A percentile compares a stretch with the other conserved stretches of the same genome.
Evolutionary conservation across 1,140 invertebrate genomes (phyloP).

Genomic region (Philopotamus ludificatus): DNA sequence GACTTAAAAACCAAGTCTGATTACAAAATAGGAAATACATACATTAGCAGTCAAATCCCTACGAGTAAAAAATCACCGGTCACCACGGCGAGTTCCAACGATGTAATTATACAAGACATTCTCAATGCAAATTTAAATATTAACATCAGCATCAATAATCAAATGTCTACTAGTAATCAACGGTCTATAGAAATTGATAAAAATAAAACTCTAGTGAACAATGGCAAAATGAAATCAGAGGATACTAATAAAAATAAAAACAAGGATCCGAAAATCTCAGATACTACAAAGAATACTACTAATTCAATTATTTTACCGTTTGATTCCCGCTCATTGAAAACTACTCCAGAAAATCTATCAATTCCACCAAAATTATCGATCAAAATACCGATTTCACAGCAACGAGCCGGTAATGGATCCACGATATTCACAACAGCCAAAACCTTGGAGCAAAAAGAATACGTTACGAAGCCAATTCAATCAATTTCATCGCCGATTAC

Average conservation of each 20-base stretch:
- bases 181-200: not conserved
- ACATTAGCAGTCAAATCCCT: not conserved
- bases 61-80: not conserved
- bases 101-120: not conserved
- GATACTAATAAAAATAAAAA: not conserved
- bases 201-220: not conserved
- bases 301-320: not conserved
- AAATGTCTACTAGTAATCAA: not conserved
- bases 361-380: not conserved
- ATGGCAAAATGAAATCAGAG: not conserved
- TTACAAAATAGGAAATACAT: not conserved
- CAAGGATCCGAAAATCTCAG: not conserved
- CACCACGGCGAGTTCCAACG: not conserved
- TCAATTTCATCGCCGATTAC: conserved; percentile 38
- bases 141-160: not conserved
- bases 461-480: conserved; percentile 34
- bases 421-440: conserved; percentile 39
- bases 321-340: not conserved
- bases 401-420: conserved; percentile 26
- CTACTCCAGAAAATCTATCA: not conserved
- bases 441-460: conserved; percentile 23
- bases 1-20: not conserved
- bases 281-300: too few relatives aligned
- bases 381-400: not conserved
- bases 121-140: not conserved